A percentile compares a stretch with the other conserved stretches of the same genome.
Conservation (phyloP, 2,797 vertebrate species). For the Typhlichthys subterraneus region DNA sequence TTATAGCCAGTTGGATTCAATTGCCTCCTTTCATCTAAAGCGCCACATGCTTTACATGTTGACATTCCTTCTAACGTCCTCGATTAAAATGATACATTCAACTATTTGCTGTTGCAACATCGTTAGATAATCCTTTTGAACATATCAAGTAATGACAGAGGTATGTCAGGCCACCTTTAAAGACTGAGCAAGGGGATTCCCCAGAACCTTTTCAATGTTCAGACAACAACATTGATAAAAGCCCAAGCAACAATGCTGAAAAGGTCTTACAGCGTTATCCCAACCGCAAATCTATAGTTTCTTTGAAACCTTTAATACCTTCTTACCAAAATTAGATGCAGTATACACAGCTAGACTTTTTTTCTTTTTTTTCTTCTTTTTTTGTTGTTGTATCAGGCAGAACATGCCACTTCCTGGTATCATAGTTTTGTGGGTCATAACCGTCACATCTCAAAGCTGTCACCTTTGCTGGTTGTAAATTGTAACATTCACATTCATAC, state of each 20-base stretch:
- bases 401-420: constrained; percentile 64
- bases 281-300: constrained; percentile 42
- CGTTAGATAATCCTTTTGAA: too few species aligned
- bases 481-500: constrained; percentile 23
- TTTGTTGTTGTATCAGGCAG: constrained; percentile 41
- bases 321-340: constrained; percentile 33
- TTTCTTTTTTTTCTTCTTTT: not conserved
- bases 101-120: too few species aligned
- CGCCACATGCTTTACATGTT: constrained; percentile 10
- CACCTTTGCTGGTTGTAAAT: constrained; percentile 35
- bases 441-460: constrained; percentile 39
- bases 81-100: too few species aligned
- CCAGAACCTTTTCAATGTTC: not conserved
- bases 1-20: constrained; percentile 24
- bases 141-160: too few species aligned
- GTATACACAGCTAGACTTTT: not conserved
- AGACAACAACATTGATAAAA: constrained; percentile 40
- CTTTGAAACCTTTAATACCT: constrained; percentile 38
- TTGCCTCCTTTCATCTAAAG: constrained; percentile 19
- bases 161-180: not conserved
- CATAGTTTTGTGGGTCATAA: constrained; percentile 45
- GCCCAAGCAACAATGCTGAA: constrained; percentile 38
- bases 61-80: too few species aligned
- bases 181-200: not conserved
- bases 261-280: constrained; percentile 29